Evolutionary conservation across 2,888 invertebrate genomes (phyloP), one percentile per base, ranked within the genome.

Genomic region (Eupithecia vulgata): DNA sequence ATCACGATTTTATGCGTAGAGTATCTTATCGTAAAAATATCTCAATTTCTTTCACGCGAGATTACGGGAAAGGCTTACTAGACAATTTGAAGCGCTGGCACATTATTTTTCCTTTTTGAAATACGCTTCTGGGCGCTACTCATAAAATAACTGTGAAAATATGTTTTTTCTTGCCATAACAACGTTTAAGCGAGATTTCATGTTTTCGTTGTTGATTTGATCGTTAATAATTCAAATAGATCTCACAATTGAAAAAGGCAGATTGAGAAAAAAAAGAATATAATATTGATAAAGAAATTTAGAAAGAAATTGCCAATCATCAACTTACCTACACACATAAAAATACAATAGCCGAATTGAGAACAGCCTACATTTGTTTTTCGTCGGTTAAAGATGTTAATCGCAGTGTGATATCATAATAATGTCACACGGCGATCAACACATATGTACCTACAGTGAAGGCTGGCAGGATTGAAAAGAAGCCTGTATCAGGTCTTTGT

Each of bases 1-100:
- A 57, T 57, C 8, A 8, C 52, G 15, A 52, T 52, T 72, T 65
- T 59, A 65, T 65, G 64, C 68, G 72, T n/a, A 57, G 21, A 68
- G 45, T 59, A 64, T 48, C 48, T 52, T 70, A 70, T 57, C 65
- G 73, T 72, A 6, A 72, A 72, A 66, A 66, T 67, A 72, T 68
- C 70, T 68, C 72, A 68, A 72, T 72, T 68, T 68, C 67, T 72
- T 75, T 72, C 70, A 68, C 59, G 70, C 67, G 57, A 72, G 48
- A 70, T 70, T 72, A 72, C 62, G 62, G 25, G 45, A 42, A 42
- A 42, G 68, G 68, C 68, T 66, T 71, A 74, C 65, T 35, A 72
- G 68, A 68, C 66, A 73, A 73, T 68, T 70, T 61, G 52, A 71
- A 42, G 67, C 67, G 69, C 42, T 57, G 17, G 45, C 5, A 73